Evolutionary conservation across 2,797 vertebrate genomes (phyloP).

Genomic region (Thamnophis elegans): DNA sequence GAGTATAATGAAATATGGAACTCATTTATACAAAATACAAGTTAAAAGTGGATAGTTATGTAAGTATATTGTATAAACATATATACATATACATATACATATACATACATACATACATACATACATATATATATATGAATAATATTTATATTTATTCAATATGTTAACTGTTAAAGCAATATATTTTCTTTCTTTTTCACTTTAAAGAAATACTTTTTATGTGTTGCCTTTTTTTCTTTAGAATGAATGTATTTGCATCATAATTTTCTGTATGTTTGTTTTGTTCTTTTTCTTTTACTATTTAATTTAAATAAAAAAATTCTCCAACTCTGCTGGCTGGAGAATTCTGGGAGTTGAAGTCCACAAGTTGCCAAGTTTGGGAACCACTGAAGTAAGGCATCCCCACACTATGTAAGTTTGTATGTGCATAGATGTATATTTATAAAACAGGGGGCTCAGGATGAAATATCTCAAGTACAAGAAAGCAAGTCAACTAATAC

Average conservation of each 20-base stretch:
- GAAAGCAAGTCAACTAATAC: not conserved
- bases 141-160: not conserved
- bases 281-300: not conserved
- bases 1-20: not conserved
- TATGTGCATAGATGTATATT: not conserved
- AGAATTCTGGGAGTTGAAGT: too few species aligned
- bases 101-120: too few species aligned
- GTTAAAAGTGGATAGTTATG: not conserved
- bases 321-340: too few species aligned
- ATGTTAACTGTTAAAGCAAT: not conserved
- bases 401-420: not conserved
- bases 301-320: not conserved
- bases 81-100: not conserved
- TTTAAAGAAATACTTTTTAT: not conserved
- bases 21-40: not conserved
- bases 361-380: too few species aligned
- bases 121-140: not conserved
- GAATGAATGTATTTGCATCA: not conserved
- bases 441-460: not conserved
- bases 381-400: not conserved
- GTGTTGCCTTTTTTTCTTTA: not conserved
- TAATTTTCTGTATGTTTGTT: not conserved
- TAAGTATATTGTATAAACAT: not conserved
- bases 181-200: not conserved
- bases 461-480: not conserved